phyloP scores from a whole-genome alignment of 2,113 vertebrate species.

The Mandrillus leucophaeus region DNA sequence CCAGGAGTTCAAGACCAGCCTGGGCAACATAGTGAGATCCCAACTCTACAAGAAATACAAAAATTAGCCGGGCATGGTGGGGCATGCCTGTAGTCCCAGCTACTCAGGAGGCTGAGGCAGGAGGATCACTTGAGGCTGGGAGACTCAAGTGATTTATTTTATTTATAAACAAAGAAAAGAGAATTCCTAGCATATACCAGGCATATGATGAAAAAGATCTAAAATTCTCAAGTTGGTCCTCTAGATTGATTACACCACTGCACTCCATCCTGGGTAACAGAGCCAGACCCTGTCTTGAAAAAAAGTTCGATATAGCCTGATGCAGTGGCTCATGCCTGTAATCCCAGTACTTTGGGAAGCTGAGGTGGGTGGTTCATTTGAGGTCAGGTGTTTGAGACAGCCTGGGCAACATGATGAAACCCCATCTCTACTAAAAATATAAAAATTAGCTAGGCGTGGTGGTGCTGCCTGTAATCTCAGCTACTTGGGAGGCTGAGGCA shows the following conservation, averaged over 20 bases:
- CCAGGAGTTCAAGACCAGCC: neutral
- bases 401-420: neutral
- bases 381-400: neutral
- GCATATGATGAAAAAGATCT: no score
- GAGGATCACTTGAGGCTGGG: neutral
- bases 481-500: neutral
- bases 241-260: neutral
- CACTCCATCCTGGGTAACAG: neutral
- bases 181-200: no score
- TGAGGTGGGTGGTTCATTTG: neutral
- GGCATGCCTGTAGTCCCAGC: neutral
- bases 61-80: neutral
- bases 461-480: neutral
- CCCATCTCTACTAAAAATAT: neutral
- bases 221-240: no score
- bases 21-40: neutral
- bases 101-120: neutral
- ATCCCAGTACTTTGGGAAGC: neutral
- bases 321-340: neutral
- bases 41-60: neutral
- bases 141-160: neutral
- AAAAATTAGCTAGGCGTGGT: neutral
- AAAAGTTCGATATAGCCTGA: neutral
- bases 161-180: no score
- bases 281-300: neutral